Percentiles rank a stretch among this genome's conserved stretches.
Conservation (phyloP, 2,888 invertebrate genomes). For the Pardosa pseudoannulata region DNA sequence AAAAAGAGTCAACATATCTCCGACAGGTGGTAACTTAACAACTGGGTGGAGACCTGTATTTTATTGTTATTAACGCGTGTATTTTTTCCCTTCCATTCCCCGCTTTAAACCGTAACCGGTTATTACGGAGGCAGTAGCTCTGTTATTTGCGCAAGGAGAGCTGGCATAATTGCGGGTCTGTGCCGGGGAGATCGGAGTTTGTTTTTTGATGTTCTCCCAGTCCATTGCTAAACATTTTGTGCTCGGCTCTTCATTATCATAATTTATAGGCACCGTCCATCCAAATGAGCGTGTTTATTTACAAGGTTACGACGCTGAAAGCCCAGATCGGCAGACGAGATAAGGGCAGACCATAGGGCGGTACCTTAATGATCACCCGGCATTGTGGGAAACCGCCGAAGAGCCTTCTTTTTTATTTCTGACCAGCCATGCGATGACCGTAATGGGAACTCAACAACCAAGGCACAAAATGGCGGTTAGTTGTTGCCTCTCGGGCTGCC, state of each 20-base stretch:
- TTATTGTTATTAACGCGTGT: constrained; percentile 19
- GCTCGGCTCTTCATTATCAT: constrained; percentile 57
- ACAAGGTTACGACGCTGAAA: constrained; percentile 26
- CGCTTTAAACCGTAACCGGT: constrained; percentile 30
- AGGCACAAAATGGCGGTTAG: background rate
- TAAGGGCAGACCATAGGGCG: background rate
- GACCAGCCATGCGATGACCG: background rate
- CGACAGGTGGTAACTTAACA: constrained; percentile 51
- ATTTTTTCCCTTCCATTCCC: constrained; percentile 1
- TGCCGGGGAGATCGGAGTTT: constrained; percentile 31
- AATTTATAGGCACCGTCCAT: constrained; percentile 39
- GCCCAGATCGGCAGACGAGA: constrained; percentile 8
- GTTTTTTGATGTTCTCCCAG: constrained; percentile 41
- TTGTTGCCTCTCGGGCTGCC: no score
- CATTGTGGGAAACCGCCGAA: constrained; percentile 27
- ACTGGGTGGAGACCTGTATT: constrained; percentile 52
- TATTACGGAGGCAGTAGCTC: constrained; percentile 67
- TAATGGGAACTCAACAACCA: background rate
- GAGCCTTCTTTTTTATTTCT: background rate
- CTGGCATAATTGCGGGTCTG: constrained; percentile 53
- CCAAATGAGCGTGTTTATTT: constrained; percentile 20
- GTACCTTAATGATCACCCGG: background rate
- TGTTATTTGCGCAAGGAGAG: constrained; percentile 65
- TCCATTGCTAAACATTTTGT: constrained; percentile 32
- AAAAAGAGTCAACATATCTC: constrained; percentile 4